Base-by-base conservation (phyloP, 2,797 vertebrate species). In the Sibirionetta formosa region DNA sequence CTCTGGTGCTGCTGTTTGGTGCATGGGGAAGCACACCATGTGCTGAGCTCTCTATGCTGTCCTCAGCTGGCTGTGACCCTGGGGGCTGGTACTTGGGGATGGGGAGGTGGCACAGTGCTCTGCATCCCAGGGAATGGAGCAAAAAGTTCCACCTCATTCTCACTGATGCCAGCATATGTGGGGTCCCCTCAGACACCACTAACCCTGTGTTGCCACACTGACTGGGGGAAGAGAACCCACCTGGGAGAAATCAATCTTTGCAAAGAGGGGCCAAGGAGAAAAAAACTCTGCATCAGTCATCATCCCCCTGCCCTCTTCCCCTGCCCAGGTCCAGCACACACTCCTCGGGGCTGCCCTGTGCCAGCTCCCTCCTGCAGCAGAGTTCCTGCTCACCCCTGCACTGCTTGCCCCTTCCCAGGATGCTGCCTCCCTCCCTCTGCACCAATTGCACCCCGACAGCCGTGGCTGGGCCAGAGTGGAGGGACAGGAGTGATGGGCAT, bases 401-500 rank as follows among this genome's bases (percentile, higher is more conserved):
- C 78, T 0, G 5, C 31, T 46, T 40, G 60, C 0, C 1, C 48
- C 50, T 82, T 40, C 33, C 85, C 60, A 66, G n/a, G 80, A 40
- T 57, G 77, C 63, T 79, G 44, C 24, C 91, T 40, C 72, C 60
- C 68, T 91, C 58, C 46, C 58, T 79, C 53, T 51, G 86, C 81
- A 82, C 72, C 82, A 70, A 42, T 8, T 66, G 56, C 73, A 64
- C 80, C 1, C 23, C 70, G 77, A 79, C 91, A 90, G 68, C 44
- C 14, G 23, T 84, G 54, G 61, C 40, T 72, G 35, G 83, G 91
- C 93, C 91, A 84, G 82, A 92, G 73, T 70, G 91, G 63, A 71
- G 91, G 36, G 38, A 92, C 44, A 26, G 54, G 61, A 79, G 48
- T 44, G 61, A n/a, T 48, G 73, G 26, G 89, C 58, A 46, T 31